Evolutionary conservation across 1,140 invertebrate genomes (phyloP), one percentile per base, ranked within the genome.

Genomic region (Panonychus citri): DNA sequence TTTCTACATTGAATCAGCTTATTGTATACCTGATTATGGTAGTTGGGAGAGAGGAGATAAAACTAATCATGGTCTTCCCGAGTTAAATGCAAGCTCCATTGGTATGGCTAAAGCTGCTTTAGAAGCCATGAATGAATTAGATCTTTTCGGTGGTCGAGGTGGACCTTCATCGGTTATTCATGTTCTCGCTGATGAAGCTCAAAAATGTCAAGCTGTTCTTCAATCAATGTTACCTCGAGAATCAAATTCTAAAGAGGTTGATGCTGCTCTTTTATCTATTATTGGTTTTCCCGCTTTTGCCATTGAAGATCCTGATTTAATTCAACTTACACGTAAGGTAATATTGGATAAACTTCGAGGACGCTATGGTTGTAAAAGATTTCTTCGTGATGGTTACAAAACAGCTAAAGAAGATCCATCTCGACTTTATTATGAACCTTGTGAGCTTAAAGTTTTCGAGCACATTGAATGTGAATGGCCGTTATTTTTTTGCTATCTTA

Each of bases 381-480:
- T 99, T 73, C 72, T 99, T 25, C 76, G 95, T 63, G 95, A 99
- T 78, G 95, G 94, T 3, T 91, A 96, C 66, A 88, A 83, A 74
- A 98, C 91, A 58, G 83, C 90, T 0, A 83, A 81, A 70, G 93
- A 97, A 78, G 88, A 95, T 72, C 79, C 80, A 1, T 81, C 76
- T 57, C 77, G 94, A 60, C 75, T 98, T 3, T 93, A 99, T 69
- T 99, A 99, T 73, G 91, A 97, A 68, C 91, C 91, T 25, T 91
- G 85, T 81, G 95, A 99, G 67, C 71, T 99, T 42, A 78, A 89
- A 69, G 85, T 91, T 77, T 99, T 99, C 78, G 94, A 99, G 71
- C 88, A 94, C 62, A 97, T 99, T 65, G 95, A 99, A 73, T 97
- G 93, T 72, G 91, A 99, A 74, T 99, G 95, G 94, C 95, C 95